A percentile compares a stretch with the other conserved stretches of the same genome.
Conservation (phyloP, 2,888 invertebrate species). For the Liopterus haemorrhoidalis region DNA sequence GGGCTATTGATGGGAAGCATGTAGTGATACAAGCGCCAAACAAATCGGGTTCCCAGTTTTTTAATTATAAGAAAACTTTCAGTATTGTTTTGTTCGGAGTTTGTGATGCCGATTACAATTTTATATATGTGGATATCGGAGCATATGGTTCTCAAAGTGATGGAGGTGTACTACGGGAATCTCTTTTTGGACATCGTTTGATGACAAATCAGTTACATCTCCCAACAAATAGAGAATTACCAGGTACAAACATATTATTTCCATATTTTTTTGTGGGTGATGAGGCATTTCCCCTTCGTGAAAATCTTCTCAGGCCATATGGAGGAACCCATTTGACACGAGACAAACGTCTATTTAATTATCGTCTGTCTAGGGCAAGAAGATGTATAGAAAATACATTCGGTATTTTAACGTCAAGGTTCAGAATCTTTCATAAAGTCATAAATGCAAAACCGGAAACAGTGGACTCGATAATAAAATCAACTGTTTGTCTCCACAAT, state of each 20-base stretch:
- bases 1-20: slow-evolving; percentile 34
- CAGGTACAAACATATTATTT: slow-evolving; percentile 8
- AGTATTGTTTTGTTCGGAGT: slow-evolving; percentile 33
- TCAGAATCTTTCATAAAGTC: slow-evolving; percentile 14
- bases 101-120: slow-evolving; percentile 27
- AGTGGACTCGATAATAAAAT: not conserved
- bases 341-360: slow-evolving; percentile 13
- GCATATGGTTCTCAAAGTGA: slow-evolving; percentile 33
- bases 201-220: slow-evolving; percentile 10
- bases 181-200: slow-evolving; percentile 16
- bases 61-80: slow-evolving; percentile 32
- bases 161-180: slow-evolving; percentile 5
- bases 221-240: slow-evolving; percentile 6
- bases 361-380: slow-evolving; percentile 10
- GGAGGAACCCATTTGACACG: not conserved
- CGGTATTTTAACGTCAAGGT: slow-evolving; percentile 17
- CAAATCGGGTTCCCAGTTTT: slow-evolving; percentile 29
- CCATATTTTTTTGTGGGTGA: slow-evolving; percentile 22
- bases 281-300: slow-evolving; percentile 15
- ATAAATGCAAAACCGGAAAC: slow-evolving; percentile 9
- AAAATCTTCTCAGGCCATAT: slow-evolving; percentile 22
- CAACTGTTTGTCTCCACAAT: slow-evolving; percentile 2
- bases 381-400: slow-evolving; percentile 18
- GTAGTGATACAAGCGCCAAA: slow-evolving; percentile 28
- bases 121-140: slow-evolving; percentile 35